Evolutionary conservation across 2,797 vertebrate genomes (phyloP).

Genomic region (Xerus rutilus): DNA sequence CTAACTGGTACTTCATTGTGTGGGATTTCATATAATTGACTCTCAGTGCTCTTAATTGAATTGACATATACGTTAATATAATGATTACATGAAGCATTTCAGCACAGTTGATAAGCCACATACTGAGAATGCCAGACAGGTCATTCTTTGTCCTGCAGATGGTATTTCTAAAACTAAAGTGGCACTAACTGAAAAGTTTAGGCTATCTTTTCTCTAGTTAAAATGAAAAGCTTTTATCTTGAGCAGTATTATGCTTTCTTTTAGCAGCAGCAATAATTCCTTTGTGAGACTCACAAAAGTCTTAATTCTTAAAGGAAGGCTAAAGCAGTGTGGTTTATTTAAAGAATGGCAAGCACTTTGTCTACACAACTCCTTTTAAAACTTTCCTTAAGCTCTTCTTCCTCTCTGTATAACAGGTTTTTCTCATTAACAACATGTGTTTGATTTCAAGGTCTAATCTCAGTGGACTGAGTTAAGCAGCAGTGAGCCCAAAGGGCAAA

Average conservation of each 20-base stretch:
- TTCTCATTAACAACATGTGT: conserved; percentile 63
- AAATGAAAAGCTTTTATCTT: conserved; percentile 75
- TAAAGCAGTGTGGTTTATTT: conserved; percentile 1
- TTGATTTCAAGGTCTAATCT: conserved; percentile 58
- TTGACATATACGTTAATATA: conserved; percentile 20
- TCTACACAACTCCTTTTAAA: conserved; percentile 35
- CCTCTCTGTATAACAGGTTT: conserved; percentile 39
- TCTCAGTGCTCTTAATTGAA: not conserved
- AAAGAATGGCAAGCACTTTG: conserved; percentile 1
- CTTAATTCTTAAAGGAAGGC: conserved; percentile 60
- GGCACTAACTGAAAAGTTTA: conserved; percentile 44
- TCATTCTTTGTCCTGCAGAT: not conserved
- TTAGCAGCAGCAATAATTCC: conserved; percentile 31
- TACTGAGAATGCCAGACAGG: conserved; percentile 32
- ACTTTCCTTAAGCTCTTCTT: not conserved
- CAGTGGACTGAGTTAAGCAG: conserved; percentile 1
- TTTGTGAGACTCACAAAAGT: conserved; percentile 48
- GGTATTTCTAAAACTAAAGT: conserved; percentile 43
- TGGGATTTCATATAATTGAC: not conserved
- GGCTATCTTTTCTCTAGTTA: conserved; percentile 60
- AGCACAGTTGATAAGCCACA: not conserved
- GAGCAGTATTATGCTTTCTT: not conserved
- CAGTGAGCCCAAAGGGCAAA: conserved; percentile 54
- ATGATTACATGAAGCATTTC: not conserved
- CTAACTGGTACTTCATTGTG: not conserved